Conservation (phyloP, 2,797 vertebrate genomes). For the Amblyraja radiata region DNA sequence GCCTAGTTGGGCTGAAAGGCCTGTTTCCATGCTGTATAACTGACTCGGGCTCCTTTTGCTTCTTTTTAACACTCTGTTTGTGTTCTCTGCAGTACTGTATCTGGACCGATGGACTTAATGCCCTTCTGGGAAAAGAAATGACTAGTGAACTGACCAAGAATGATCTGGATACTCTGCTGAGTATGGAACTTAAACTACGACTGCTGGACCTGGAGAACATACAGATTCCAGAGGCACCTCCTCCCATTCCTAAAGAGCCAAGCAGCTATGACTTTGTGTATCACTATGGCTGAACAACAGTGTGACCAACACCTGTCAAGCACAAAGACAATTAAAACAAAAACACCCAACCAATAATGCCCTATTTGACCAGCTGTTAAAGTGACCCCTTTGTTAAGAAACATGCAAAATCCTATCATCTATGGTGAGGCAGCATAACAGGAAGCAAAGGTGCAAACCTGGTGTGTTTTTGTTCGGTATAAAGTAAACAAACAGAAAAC, state of each 20-base stretch:
- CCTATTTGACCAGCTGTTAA: neutral
- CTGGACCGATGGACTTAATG: slow-evolving; percentile 92
- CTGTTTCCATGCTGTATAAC: no score
- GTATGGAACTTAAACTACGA: slow-evolving; percentile 99
- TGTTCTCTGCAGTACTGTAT: slow-evolving; percentile 77
- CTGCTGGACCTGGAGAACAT: slow-evolving; percentile 96
- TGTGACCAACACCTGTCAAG: neutral
- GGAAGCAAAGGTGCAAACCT: neutral
- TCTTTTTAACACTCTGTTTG: neutral
- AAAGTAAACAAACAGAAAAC: neutral
- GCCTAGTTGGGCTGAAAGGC: no score
- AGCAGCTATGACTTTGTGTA: slow-evolving; percentile 98
- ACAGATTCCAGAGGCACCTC: slow-evolving; percentile 87
- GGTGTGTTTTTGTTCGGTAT: neutral
- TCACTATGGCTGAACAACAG: slow-evolving; percentile 79
- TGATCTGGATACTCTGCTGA: slow-evolving; percentile 92
- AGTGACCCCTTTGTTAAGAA: slow-evolving; percentile 2
- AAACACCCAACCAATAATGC: neutral
- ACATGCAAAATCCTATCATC: neutral
- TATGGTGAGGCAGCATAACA: neutral
- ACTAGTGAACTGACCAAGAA: slow-evolving; percentile 91
- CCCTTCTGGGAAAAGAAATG: slow-evolving; percentile 93
- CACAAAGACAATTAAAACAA: neutral
- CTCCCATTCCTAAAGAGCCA: slow-evolving; percentile 92
- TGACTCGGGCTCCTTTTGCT: neutral